Conservation (phyloP, 2,113 vertebrate genomes). For the Nestor notabilis region DNA sequence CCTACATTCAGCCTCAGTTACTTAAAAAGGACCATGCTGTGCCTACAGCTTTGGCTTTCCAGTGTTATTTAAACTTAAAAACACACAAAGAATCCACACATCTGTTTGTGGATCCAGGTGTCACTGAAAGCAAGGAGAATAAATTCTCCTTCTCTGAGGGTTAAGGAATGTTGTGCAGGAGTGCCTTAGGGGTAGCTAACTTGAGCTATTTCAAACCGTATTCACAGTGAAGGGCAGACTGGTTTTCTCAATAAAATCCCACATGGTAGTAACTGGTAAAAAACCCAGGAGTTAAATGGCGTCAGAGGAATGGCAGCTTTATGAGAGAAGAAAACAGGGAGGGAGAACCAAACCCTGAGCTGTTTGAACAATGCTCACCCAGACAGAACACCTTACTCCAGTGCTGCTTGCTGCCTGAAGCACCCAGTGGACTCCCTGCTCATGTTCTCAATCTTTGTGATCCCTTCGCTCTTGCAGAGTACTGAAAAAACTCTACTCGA, state of each 20-base stretch:
- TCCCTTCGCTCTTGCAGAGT: background rate
- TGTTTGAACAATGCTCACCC: background rate
- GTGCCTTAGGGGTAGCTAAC: background rate
- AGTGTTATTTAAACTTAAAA: background rate
- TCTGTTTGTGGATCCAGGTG: background rate
- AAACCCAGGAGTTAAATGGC: background rate
- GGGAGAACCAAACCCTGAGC: background rate
- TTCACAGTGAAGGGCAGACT: background rate
- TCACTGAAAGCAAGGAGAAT: background rate
- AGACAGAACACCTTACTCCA: background rate
- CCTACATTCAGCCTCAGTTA: background rate
- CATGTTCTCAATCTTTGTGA: background rate
- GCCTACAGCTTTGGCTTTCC: background rate
- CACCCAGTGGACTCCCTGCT: background rate
- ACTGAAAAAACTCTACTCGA: background rate
- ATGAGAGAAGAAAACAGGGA: background rate
- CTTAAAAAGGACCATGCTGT: background rate
- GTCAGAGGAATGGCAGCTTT: background rate
- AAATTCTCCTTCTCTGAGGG: background rate
- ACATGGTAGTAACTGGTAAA: fast-evolving
- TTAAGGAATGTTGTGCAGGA: background rate
- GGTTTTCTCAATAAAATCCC: background rate
- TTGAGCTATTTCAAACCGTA: background rate
- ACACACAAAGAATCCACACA: fast-evolving
- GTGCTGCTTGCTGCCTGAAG: background rate